Conservation (phyloP, 64 coral and sea anemone species). For the Montipora cactus region DNA sequence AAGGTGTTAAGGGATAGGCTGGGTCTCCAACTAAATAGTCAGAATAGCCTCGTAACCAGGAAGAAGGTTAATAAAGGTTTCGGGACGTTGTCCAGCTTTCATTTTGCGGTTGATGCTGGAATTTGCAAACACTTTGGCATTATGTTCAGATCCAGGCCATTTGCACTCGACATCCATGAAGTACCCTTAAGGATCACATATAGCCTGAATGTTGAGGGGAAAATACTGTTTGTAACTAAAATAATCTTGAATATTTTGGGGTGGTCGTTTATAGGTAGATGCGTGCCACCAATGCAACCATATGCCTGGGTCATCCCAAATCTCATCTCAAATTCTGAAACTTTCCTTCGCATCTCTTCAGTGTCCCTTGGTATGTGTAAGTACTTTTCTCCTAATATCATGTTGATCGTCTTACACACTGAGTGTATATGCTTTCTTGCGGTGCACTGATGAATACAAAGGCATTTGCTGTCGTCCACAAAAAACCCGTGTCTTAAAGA, state of each 20-base stretch:
- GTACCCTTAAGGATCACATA: too few relatives aligned
- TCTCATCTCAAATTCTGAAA: not conserved
- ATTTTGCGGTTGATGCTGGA: conserved; percentile 1
- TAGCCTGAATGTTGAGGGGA: too few relatives aligned
- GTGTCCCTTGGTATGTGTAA: not conserved
- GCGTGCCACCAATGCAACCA: too few relatives aligned
- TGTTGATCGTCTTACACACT: conserved; percentile 21
- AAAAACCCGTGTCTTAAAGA: conserved; percentile 2
- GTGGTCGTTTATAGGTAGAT: too few relatives aligned
- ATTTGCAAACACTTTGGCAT: conserved; percentile 4
- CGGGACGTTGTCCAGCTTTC: not conserved
- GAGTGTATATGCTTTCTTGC: conserved; percentile 54
- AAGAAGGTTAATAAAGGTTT: not conserved
- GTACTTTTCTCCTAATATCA: not conserved
- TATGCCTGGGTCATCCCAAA: too few relatives aligned
- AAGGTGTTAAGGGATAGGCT: too few relatives aligned
- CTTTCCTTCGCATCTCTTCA: not conserved
- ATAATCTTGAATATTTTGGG: too few relatives aligned
- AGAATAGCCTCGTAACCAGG: not conserved
- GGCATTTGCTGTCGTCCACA: conserved; percentile 38
- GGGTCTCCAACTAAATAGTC: not conserved
- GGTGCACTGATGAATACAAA: conserved; percentile 53
- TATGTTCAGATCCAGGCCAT: not conserved
- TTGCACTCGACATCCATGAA: too few relatives aligned
- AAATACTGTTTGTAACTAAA: too few relatives aligned